Evolutionary conservation across 2,888 invertebrate genomes (phyloP).

Genomic region (Synergus japonicus): DNA sequence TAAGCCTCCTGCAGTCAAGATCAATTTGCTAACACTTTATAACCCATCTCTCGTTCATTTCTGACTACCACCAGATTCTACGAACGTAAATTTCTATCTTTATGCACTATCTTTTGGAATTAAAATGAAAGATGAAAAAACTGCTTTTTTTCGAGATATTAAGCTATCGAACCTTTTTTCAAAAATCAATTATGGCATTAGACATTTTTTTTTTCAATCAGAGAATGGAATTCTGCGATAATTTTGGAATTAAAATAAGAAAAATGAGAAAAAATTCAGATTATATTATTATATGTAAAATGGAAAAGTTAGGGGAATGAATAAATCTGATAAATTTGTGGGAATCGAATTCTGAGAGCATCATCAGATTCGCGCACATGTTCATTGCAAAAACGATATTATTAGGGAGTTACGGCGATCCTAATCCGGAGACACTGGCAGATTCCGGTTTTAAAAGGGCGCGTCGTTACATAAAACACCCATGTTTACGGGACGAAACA

Average conservation of each 20-base stretch:
- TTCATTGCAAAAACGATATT: slow-evolving; percentile 49
- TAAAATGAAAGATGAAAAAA: not conserved
- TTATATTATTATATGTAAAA: not conserved
- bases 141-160: not conserved
- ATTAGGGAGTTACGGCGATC: slow-evolving; percentile 53
- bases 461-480: slow-evolving; percentile 66
- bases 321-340: slow-evolving; percentile 21
- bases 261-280: too few species aligned
- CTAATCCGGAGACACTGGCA: slow-evolving; percentile 51
- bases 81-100: slow-evolving; percentile 1
- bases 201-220: not conserved
- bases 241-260: too few species aligned
- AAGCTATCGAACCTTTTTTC: not conserved
- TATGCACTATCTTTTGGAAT: slow-evolving; percentile 31
- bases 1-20: slow-evolving; percentile 30
- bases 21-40: not conserved
- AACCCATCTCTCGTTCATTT: slow-evolving; percentile 9
- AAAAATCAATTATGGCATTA: not conserved
- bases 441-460: slow-evolving; percentile 58
- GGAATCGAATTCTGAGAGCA: slow-evolving; percentile 12
- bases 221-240: too few species aligned
- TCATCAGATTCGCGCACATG: slow-evolving; percentile 21
- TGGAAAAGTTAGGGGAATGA: not conserved
- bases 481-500: slow-evolving; percentile 67
- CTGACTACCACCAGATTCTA: not conserved